These are phyloP conservation scores for Eulacestoma nigropectus DNA, from an alignment of 2,113 vertebrate genomes.

Conservation along the genomic window DNA sequence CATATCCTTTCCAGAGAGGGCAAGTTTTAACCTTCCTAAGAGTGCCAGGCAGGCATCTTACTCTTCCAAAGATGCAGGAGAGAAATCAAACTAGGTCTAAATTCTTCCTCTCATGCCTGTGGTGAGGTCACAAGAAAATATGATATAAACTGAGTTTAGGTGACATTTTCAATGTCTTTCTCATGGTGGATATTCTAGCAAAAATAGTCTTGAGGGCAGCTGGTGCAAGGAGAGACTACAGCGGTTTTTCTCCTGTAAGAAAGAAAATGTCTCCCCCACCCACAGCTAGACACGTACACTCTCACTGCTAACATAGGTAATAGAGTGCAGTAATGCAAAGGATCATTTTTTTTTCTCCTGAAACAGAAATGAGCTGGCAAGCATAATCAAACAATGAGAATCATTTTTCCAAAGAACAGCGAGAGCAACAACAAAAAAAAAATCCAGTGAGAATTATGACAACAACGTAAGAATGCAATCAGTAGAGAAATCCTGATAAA, in stretches of 20 bases:
- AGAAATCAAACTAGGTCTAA: background rate
- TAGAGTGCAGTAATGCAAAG: background rate
- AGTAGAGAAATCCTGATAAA: constrained; percentile 7
- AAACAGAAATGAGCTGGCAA: constrained; percentile 41
- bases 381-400: background rate
- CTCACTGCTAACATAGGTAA: background rate
- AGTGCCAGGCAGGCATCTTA: background rate
- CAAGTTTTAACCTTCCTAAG: background rate
- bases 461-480: constrained; percentile 14
- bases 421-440: background rate
- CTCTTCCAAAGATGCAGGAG: background rate
- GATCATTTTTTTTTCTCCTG: background rate
- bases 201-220: background rate
- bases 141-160: background rate
- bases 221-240: background rate
- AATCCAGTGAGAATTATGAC: background rate
- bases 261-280: background rate
- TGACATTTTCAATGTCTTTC: background rate
- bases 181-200: background rate
- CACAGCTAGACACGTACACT: background rate
- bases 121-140: background rate
- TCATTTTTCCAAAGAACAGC: background rate
- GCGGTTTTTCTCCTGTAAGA: background rate
- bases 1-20: background rate
- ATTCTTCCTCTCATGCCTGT: background rate